Percentiles rank a stretch among this genome's conserved stretches.
Evolutionary conservation across 2,888 invertebrate species (phyloP).

Genomic region (Watsonalla cultraria): DNA sequence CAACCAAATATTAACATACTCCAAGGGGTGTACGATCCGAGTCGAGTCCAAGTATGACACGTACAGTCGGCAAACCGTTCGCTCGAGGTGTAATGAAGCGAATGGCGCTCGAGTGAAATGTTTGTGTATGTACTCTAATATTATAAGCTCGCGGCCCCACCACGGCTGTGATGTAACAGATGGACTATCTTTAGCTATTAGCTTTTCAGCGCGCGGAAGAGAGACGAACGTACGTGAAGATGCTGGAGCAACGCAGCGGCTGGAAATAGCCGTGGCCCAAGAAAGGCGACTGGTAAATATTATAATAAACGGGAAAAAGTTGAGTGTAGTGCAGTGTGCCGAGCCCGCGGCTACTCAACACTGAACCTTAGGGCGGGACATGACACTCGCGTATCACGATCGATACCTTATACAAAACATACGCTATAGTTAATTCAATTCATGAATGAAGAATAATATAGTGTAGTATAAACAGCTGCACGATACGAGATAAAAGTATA

Average conservation of each 20-base stretch:
- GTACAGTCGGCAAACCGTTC: slow-evolving; percentile 60
- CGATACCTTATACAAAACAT: slow-evolving; percentile 14
- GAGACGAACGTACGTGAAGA: slow-evolving; percentile 35
- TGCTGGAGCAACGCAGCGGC: slow-evolving; percentile 63
- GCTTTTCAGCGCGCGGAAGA: slow-evolving; percentile 44
- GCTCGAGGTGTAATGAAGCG: slow-evolving; percentile 60
- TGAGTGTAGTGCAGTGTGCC: slow-evolving; percentile 77
- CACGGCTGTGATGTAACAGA: slow-evolving; percentile 73
- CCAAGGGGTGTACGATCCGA: slow-evolving; percentile 16
- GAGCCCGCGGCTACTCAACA: slow-evolving; percentile 50
- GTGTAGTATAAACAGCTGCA: slow-evolving; percentile 32
- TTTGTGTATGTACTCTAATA: slow-evolving; percentile 76
- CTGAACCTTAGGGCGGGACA: slow-evolving; percentile 35
- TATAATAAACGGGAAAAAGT: slow-evolving; percentile 75
- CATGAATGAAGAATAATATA: slow-evolving; percentile 49
- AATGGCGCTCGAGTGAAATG: slow-evolving; percentile 73
- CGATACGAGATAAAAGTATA: slow-evolving; percentile 21
- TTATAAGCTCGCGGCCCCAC: slow-evolving; percentile 74
- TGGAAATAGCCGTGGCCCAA: slow-evolving; percentile 80
- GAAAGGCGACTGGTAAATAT: slow-evolving; percentile 80
- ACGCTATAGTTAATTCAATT: slow-evolving; percentile 28
- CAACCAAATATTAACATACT: background rate
- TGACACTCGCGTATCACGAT: slow-evolving; percentile 26
- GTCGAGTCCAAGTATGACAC: slow-evolving; percentile 35
- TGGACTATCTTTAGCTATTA: slow-evolving; percentile 67